A percentile compares a stretch with the other conserved stretches of the same genome.
Evolutionary conservation across 2,797 vertebrate genomes (phyloP).

Genomic region (Calcarius lapponicus): DNA sequence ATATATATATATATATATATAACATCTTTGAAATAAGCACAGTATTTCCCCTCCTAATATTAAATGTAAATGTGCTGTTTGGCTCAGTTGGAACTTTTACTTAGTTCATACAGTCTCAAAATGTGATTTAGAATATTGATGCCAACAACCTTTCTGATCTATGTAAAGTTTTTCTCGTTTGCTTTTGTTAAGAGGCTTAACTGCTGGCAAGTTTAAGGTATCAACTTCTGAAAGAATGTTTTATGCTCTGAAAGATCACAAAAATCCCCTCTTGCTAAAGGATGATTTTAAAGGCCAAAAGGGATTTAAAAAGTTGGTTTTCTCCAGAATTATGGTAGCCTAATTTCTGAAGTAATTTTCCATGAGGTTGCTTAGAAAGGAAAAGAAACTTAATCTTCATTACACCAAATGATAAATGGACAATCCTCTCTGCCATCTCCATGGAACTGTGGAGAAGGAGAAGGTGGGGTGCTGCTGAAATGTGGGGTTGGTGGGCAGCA

Average conservation of each 20-base stretch:
- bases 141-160: neutral
- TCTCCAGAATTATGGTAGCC: neutral
- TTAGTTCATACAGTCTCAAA: neutral
- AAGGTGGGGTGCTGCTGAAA: neutral
- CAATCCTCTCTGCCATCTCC: neutral
- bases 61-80: neutral
- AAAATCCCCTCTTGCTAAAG: neutral
- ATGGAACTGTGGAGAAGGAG: neutral
- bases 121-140: neutral
- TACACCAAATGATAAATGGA: neutral
- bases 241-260: neutral
- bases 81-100: neutral
- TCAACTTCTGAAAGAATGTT: neutral
- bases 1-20: neutral
- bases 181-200: slow-evolving; percentile 4
- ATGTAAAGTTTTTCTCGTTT: neutral
- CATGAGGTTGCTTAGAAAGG: neutral
- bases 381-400: neutral
- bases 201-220: neutral
- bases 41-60: neutral
- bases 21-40: neutral
- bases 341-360: neutral
- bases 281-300: slow-evolving; percentile 20
- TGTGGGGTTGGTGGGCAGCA: neutral
- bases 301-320: neutral